Evolutionary conservation across 2,797 vertebrate species (phyloP), one percentile per base, ranked within the genome.

Genomic region (Balearica regulorum): DNA sequence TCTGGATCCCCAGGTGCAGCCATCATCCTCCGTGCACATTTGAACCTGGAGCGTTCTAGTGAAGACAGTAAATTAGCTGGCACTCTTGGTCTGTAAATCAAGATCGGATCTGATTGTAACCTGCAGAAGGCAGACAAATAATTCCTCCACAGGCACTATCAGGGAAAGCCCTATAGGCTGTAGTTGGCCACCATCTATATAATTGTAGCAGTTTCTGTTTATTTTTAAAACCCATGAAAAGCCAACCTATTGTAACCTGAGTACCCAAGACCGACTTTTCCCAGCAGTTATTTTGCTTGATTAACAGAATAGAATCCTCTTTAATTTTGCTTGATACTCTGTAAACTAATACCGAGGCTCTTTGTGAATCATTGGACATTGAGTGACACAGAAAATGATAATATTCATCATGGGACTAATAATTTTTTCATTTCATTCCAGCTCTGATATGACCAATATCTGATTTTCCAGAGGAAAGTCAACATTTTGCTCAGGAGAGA

Each of bases 71-170:
- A 89, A 55, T 72, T 31, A 51, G 26, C 35, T 75, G 61, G 7
- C 8, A 58, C 5, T 33, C 7, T 41, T 1, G 0, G 24, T 41
- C 39, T 0, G 0, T n/a, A 83, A 49, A 76, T 46, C 22, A 86
- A 58, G 43, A 61, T 6, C 66, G 37, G 28, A 55, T 62, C 7
- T 62, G 28, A 35, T 9, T 62, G 20, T 49, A 81, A 58, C 17
- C 29, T 72, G 15, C 24, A 54, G 41, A 83, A 89, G 73, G 19
- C 41, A 78, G 29, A 64, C 35, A 83, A 83, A 21, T 60, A n/a
- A 58, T 61, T 82, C 43, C 21, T 60, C 57, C 35, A 35, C 19
- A 46, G 12, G 12, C 16, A 29, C 13, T 44, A 51, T 9, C 49
- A 64, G 22, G 16, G 14, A 80, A 83, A 90, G 18, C 5, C 21